Base-by-base conservation (phyloP, 2,113 vertebrate genomes). In the Phocoena phocoena region DNA sequence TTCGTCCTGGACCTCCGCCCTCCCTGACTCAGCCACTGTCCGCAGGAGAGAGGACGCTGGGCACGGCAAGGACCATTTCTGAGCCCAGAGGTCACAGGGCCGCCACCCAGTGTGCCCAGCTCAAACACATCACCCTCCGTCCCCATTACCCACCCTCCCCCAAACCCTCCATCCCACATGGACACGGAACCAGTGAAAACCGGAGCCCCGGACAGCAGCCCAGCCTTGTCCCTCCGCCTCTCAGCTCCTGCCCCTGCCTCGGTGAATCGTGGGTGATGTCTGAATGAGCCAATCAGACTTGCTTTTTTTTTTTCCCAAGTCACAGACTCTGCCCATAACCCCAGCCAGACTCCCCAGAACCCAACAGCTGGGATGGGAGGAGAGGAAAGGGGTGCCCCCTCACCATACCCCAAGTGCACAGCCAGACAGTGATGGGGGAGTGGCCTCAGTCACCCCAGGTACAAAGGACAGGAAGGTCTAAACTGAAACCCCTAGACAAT, bases 191-290 rank as follows among this genome's bases (percentile, higher is more conserved):
- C 8, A 62, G 23, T 33, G 77, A 58, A 58, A 36, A 38, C 38
- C 0, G 3, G 58, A 8, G 58, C 38, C n/a, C 41, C 8, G 13
- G 63, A 9, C 50, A 41, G 65, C 47, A 70, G 23, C n/a, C 79
- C 28, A 9, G 1, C 50, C 11, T 1, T 11, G 20, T 5, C 33
- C 65, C 36, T 11, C 50, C 5, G 21, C 38, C 89, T 38, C 50
- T 65, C 0, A 0, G 25, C 20, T 33, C 50, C 65, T 3, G 20
- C 50, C 44, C 13, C 20, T 28, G 2, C 47, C 4, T 17, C 0
- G 25, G 17, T 5, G 17, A 21, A 2, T 38, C 7, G 17, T 20
- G 25, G 18, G n/a, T 8, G 33, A 87, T 17, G 63, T 85, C 38
- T 26, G 28, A 47, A 31, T 28, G 36, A 82, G 79, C 53, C 53